Conservation (phyloP, 2,113 vertebrate genomes). For the Lepisosteus oculatus region DNA sequence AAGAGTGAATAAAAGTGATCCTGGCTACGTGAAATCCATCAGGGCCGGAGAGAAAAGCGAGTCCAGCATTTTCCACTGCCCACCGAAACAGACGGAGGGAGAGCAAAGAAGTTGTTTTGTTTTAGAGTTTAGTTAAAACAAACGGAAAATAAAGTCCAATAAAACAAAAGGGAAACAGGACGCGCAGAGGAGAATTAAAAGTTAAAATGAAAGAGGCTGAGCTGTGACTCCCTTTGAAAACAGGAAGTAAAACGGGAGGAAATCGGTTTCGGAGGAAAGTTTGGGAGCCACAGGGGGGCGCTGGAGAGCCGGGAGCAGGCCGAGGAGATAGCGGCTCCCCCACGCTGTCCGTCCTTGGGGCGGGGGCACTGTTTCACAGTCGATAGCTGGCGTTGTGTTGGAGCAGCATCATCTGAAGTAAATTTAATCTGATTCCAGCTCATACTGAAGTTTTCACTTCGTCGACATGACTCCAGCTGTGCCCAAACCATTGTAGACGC, state of each 20-base stretch:
- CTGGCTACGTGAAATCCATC: conserved; percentile 77
- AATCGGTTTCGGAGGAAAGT: conserved; percentile 39
- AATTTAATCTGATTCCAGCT: too few species aligned
- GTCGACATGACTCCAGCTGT: too few species aligned
- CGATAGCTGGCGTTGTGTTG: too few species aligned
- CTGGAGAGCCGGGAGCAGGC: conserved; percentile 28
- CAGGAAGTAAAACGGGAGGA: conserved; percentile 50
- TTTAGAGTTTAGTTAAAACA: neutral
- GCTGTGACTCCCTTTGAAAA: conserved; percentile 45
- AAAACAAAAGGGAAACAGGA: conserved; percentile 4
- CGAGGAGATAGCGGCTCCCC: too few species aligned
- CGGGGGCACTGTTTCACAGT: too few species aligned
- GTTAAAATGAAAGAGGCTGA: conserved; percentile 20
- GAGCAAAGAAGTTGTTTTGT: neutral
- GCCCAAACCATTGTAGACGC: too few species aligned
- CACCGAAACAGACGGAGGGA: neutral
- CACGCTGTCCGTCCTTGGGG: too few species aligned
- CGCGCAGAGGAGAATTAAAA: conserved; percentile 9
- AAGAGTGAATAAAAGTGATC: conserved; percentile 24
- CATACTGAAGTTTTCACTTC: too few species aligned
- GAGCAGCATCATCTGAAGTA: too few species aligned
- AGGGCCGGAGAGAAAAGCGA: conserved; percentile 34
- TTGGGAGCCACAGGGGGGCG: conserved; percentile 40
- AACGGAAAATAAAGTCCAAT: neutral
- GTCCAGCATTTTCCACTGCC: conserved; percentile 17